Evolutionary conservation across 2,113 vertebrate genomes (phyloP).

Genomic region (Fulmarus glacialis): DNA sequence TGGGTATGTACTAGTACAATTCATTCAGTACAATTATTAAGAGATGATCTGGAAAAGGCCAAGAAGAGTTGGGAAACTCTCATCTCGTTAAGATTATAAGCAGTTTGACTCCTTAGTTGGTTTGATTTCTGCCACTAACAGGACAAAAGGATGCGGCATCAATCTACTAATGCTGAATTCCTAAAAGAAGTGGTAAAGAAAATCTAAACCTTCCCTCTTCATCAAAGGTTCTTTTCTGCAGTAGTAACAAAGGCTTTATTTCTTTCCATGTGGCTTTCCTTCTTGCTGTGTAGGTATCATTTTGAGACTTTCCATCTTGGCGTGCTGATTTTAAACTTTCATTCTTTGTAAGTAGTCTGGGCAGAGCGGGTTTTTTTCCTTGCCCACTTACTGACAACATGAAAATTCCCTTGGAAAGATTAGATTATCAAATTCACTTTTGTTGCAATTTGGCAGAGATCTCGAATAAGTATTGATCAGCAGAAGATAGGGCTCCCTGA

Average conservation of each 20-base stretch:
- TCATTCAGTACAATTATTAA: neutral
- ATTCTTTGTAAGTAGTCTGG: neutral
- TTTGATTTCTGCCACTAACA: neutral
- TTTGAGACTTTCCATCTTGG: neutral
- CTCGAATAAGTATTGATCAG: neutral
- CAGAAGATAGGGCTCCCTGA: neutral
- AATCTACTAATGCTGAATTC: neutral
- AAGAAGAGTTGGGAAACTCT: neutral
- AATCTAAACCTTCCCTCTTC: neutral
- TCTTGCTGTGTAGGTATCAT: neutral
- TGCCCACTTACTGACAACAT: neutral
- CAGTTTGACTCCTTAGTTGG: neutral
- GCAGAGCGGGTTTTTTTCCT: neutral
- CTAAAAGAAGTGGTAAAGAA: neutral
- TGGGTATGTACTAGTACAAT: accelerated
- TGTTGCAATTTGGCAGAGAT: neutral
- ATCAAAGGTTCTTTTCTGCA: neutral
- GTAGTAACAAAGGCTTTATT: neutral
- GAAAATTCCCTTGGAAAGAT: neutral
- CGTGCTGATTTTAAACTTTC: neutral
- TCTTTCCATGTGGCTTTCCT: neutral
- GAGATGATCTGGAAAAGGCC: neutral
- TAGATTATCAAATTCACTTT: neutral
- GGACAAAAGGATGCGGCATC: neutral
- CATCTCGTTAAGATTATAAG: neutral